Base-by-base conservation (phyloP, 1,140 invertebrate species). In the Musca domestica region DNA sequence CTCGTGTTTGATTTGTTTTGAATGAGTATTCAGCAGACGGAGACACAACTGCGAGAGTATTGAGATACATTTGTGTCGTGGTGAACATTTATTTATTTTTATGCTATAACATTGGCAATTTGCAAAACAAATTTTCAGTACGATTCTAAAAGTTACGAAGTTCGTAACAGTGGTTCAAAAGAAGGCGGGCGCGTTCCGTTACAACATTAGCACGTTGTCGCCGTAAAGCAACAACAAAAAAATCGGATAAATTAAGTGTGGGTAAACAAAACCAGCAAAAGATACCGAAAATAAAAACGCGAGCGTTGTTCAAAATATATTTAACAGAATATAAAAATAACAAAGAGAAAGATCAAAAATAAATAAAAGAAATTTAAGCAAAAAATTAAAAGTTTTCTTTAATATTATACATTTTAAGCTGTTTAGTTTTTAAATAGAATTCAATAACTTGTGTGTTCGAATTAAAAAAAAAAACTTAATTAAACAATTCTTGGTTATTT, bases 261-360 rank as follows among this genome's bases (percentile, higher is more conserved):
- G 56, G 56, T 61, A 66, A 66, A 66, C 49, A 66, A 66, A 66
- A 66, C 52, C 22, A 25, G 30, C 47, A 17, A 51, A 56, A 56
- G n/a, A 56, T 56, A 56, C 15, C n/a, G 30, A 51, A 66, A 66
- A 30, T 52, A 52, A 66, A n/a, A 47, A 66, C 4, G 27, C 25
- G 49, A 52, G n/a, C 25, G n/a, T 12, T 15, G 25, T 15, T 14
- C 9, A 25, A 56, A 25, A 56, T n/a, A 56, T 25, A 56, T 56
- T 25, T 15, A 56, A 56, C 27, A 56, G 15, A 23, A 56, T 20
- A 4, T 25, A 56, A 56, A 22, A 20, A 56, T 25, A 56, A 22
- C 15, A 56, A 56, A 56, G 3, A 4, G 25, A 56, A 56, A 22
- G 7, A 56, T 15, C 9, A 4, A 20, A 56, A 25, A 4, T 6